Base-by-base conservation (phyloP, 2,888 invertebrate genomes). In the Ectemnius cavifrons region DNA sequence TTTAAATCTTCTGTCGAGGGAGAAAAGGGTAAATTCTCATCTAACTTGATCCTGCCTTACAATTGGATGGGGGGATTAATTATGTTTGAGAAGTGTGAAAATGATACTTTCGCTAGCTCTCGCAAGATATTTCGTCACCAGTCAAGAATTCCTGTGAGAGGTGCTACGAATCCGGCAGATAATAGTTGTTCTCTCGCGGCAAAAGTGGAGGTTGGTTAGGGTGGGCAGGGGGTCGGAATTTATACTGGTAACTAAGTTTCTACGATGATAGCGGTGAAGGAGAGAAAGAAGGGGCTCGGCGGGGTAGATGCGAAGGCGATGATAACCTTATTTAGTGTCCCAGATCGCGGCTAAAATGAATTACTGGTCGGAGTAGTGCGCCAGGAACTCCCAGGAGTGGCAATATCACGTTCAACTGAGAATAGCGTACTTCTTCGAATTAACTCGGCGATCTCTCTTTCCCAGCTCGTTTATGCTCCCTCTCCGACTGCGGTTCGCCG, bases 261-360 rank as follows among this genome's bases (percentile, higher is more conserved):
- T n/a, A 6, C 18, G 64, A 11, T n/a, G 37, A 20, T 16, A 37
- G 14, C 14, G 8, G 8, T 52, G 37, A 62, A 52, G 18, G 60
- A 49, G 23, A 20, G 18, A 20, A n/a, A 28, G 28, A 62, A 64
- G 47, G 65, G 62, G 57, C 47, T 63, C 64, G 72, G 71, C 59
- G 61, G 73, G 57, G 52, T 61, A 74, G 63, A 72, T 73, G 18
- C 47, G 71, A 73, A 57, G 70, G 63, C 78, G 77, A 73, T 80
- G 82, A 81, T 85, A 87, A 87, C 78, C 77, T 81, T 81, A 85
- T 87, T 87, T 82, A 79, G 83, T 73, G 84, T 82, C 80, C 80
- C 79, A 79, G 84, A 86, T 81, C 82, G 84, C 71, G 81, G 82
- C 80, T 81, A 84, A 87, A 87, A 87, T 85, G 85, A 86, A 86